Evolutionary conservation across 2,888 invertebrate genomes (phyloP).

Genomic region (Sinopyrophorus schimmeli): DNA sequence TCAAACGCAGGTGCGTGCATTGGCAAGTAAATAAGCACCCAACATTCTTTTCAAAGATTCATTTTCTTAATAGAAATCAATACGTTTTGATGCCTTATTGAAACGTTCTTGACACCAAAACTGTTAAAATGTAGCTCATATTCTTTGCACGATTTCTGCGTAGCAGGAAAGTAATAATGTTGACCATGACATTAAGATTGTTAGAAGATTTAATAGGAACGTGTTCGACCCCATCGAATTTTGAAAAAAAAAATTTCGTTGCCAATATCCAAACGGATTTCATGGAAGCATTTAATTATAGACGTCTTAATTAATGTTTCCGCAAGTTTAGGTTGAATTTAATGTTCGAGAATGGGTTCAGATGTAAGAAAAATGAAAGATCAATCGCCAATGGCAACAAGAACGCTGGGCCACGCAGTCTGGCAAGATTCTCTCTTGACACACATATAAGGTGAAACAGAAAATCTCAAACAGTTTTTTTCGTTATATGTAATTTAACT

Average conservation of each 20-base stretch:
- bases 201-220: background rate
- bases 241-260: no score
- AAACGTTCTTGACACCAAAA: slow-evolving; percentile 29
- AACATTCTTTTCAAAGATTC: slow-evolving; percentile 15
- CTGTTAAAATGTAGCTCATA: slow-evolving; percentile 31
- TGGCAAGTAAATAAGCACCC: slow-evolving; percentile 2
- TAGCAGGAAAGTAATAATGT: slow-evolving; percentile 31
- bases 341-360: slow-evolving; percentile 9
- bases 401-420: slow-evolving; percentile 38
- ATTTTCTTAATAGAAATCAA: slow-evolving; percentile 25
- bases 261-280: no score
- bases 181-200: slow-evolving; percentile 25
- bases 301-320: no score
- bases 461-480: slow-evolving; percentile 20
- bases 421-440: slow-evolving; percentile 38
- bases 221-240: slow-evolving; percentile 6
- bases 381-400: slow-evolving; percentile 30
- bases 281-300: no score
- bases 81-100: slow-evolving; percentile 17
- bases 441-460: slow-evolving; percentile 31
- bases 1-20: background rate
- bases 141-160: slow-evolving; percentile 24
- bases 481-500: slow-evolving; percentile 4
- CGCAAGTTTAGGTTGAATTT: no score
- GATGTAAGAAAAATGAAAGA: slow-evolving; percentile 27